Conservation (phyloP, 2,888 invertebrate genomes). For the Andrena haemorrhoa region DNA sequence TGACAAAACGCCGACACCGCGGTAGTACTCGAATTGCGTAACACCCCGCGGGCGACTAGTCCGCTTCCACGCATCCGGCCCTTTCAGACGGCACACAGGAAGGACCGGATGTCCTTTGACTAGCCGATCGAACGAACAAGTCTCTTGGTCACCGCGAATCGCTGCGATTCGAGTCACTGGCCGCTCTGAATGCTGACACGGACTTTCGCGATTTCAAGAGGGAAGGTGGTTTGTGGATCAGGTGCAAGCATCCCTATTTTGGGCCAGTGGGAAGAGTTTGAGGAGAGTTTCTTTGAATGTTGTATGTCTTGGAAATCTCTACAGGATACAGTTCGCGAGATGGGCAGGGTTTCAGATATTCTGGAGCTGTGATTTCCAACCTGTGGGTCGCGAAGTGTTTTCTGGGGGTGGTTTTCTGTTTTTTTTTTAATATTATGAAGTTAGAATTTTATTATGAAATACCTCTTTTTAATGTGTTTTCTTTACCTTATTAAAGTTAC, state of each 20-base stretch:
- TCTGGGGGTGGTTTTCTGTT: too few species aligned
- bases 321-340: background rate
- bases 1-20: constrained; percentile 31
- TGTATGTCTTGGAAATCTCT: background rate
- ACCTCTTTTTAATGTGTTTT: too few species aligned
- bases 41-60: constrained; percentile 57
- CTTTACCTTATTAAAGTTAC: too few species aligned
- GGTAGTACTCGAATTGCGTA: constrained; percentile 65
- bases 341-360: too few species aligned
- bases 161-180: constrained; percentile 1
- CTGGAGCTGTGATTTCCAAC: too few species aligned
- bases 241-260: background rate
- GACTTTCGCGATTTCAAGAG: background rate
- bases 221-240: background rate
- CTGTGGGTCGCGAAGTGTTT: too few species aligned
- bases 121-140: constrained; percentile 42
- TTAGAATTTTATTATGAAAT: background rate
- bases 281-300: background rate
- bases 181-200: background rate
- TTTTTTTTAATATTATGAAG: background rate
- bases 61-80: constrained; percentile 66
- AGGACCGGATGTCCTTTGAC: constrained; percentile 73
- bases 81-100: constrained; percentile 63
- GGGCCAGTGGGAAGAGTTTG: background rate
- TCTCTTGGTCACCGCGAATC: constrained; percentile 34